Evolutionary conservation across 2,888 invertebrate species (phyloP).

Genomic region (Anorthoa munda): DNA sequence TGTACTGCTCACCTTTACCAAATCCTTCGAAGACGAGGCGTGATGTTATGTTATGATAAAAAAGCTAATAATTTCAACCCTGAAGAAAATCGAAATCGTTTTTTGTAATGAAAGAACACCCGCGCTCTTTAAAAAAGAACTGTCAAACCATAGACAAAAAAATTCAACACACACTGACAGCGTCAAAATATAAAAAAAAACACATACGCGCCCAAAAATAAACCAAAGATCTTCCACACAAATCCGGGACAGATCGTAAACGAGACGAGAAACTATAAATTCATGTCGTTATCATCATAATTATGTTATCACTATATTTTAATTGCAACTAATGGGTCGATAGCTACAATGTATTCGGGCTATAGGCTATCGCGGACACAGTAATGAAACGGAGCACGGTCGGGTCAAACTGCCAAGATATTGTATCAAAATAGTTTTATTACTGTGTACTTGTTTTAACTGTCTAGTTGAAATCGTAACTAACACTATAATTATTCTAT

Average conservation of each 20-base stretch:
- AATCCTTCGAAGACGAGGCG: background rate
- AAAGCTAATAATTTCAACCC: background rate
- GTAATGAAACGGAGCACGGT: conserved; percentile 56
- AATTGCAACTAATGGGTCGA: conserved; percentile 87
- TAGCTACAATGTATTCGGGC: conserved; percentile 80
- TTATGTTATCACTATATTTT: conserved; percentile 81
- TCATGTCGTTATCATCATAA: conserved; percentile 77
- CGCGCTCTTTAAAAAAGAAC: background rate
- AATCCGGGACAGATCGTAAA: conserved; percentile 41
- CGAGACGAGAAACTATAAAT: conserved; percentile 64
- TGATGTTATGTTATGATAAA: background rate
- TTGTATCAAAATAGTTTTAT: conserved; percentile 69
- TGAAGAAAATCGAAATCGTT: background rate
- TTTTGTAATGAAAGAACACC: background rate
- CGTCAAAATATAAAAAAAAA: background rate
- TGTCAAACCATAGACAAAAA: conserved; percentile 22
- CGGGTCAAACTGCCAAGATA: conserved; percentile 62
- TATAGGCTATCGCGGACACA: conserved; percentile 71
- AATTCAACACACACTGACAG: conserved; percentile 8
- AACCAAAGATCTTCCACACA: conserved; percentile 16
- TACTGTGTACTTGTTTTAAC: conserved; percentile 58
- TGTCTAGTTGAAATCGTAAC: conserved; percentile 24
- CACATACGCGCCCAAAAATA: conserved; percentile 5
- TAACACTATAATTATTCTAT: background rate
- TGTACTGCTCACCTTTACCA: background rate